Base-by-base conservation (phyloP, 2,113 vertebrate genomes). In the Onychorhynchus coronatus region DNA sequence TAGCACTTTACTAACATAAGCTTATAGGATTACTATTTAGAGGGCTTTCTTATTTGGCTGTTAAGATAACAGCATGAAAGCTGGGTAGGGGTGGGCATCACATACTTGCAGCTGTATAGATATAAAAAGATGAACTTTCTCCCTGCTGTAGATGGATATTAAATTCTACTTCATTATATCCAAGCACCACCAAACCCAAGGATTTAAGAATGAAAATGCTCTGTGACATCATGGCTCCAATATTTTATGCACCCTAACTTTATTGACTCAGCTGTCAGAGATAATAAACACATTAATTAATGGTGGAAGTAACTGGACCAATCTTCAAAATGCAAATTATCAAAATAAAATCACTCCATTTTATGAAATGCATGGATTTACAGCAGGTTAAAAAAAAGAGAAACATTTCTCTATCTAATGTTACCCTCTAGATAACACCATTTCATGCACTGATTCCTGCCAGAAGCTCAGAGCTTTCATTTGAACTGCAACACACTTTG, bases 61-160 rank as follows among this genome's bases (percentile, higher is more conserved):
- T 52, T 79, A 88, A 89, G 79, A 77, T 91, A 94, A 75, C 31
- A 93, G 67, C 80, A 91, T 91, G 82, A 76, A 59, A 47, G 25
- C 7, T 39, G 31, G 13, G 6, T 12, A n/a, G 7, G 8, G 6
- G 21, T 42, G 24, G 25, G 21, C 23, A 12, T 49, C 44, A 56
- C 67, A 79, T 82, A 33, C 41, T 91, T 92, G 39, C 24, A 76
- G 42, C 27, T 53, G 33, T 58, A 46, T 16, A 85, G 63, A 42
- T 73, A 83, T 12, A 63, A 93, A 93, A 88, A 71, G 14, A 59
- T 11, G 3, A 89, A 31, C 4, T 88, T 93, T 80, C 17, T 84
- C 52, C 41, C 39, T 89, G 50, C 44, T 89, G 67, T 72, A 27
- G 41, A 28, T 82, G 31, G 59, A 66, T 91, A 89, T 80, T 86